phyloP scores from a whole-genome alignment of 2,797 vertebrate species.

The Pantherophis alleghaniensis region DNA sequence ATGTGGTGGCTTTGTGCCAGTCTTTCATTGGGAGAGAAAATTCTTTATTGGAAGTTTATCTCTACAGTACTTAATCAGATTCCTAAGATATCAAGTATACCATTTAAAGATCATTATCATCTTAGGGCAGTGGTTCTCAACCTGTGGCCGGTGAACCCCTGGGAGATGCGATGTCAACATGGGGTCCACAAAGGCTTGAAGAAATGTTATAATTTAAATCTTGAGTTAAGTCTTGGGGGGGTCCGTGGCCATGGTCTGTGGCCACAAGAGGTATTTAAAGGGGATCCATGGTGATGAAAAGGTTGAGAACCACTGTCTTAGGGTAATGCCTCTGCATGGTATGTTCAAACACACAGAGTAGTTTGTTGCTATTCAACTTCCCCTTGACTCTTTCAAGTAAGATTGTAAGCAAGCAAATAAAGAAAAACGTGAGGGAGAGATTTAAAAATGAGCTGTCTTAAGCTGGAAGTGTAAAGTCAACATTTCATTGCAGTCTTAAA shows the following conservation, averaged over 20 bases:
- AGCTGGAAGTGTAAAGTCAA: neutral
- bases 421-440: neutral
- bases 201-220: neutral
- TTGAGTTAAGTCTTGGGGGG: neutral
- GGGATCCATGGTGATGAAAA: neutral
- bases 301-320: neutral
- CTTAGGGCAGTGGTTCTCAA: neutral
- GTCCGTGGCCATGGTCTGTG: neutral
- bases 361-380: neutral
- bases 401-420: neutral
- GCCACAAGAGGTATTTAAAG: neutral
- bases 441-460: neutral
- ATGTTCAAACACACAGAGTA: neutral
- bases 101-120: neutral
- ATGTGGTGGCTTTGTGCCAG: neutral
- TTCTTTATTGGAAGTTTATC: neutral
- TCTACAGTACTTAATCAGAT: constrained; percentile 7
- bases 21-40: neutral
- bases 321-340: neutral
- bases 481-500: neutral
- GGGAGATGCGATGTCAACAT: neutral
- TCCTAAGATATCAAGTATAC: neutral
- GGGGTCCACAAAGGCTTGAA: neutral
- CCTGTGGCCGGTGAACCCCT: neutral
- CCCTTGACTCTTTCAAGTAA: neutral